Base-by-base conservation (phyloP, 2,888 invertebrate genomes). In the Actias luna region DNA sequence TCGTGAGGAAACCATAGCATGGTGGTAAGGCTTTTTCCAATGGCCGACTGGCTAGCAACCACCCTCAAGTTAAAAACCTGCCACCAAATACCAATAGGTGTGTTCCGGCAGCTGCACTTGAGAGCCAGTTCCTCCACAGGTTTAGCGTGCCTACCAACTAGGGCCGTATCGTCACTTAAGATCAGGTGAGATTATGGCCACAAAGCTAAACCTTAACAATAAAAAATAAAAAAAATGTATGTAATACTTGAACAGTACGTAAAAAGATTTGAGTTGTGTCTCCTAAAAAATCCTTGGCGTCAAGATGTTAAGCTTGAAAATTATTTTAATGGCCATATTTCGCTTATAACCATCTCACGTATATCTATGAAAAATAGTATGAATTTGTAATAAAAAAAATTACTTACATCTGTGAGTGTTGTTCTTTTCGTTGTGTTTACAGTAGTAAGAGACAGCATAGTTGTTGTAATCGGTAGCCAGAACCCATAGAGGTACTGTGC, bases 381-480 rank as follows among this genome's bases (percentile, higher is more conserved):
- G n/a, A n/a, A n/a, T n/a, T n/a, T 4, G 12, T 22, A 12, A 25
- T 50, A 39, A 16, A 16, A 50, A 50, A 25, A 25, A 25, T 50
- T 62, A 58, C 67, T 67, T 59, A 69, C 70, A 63, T 36, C 64
- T 60, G 39, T 69, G 69, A 25, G 64, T 67, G 60, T 70, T 69
- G 60, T 36, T 68, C 42, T 67, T 69, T 18, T 66, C 65, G 27
- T 67, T 65, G 62, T 66, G 64, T 57, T 58, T 59, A 52, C 63
- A 63, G 36, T 36, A 52, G 52, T 63, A 63, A 39, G 59, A 59
- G 25, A 63, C 39, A 29, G 63, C 63, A 29, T 59, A 59, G 67
- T 84, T 85, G 1, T 83, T 82, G 74, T 94, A 94, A 75, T 94
- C 94, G 0, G 94, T 94, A 52, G 89, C 93, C 36, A 94, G 70